phyloP scores from a whole-genome alignment of 2,888 invertebrate species.

The Pheosia tremula region DNA sequence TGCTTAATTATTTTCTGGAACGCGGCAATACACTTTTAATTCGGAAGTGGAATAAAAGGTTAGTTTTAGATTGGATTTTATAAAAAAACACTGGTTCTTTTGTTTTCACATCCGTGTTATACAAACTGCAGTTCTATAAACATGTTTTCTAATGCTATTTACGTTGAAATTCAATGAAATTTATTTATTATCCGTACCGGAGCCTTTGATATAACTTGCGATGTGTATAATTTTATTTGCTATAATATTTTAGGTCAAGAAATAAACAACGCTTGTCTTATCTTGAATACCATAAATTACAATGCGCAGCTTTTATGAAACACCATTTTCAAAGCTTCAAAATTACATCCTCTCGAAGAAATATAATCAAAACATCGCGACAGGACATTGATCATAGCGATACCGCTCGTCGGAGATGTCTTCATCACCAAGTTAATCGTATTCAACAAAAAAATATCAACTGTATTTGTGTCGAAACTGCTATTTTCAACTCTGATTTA shows the following conservation, averaged over 20 bases:
- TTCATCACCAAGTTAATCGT: constrained; percentile 8
- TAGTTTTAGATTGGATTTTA: constrained; percentile 1
- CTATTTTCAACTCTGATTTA: too few relatives aligned
- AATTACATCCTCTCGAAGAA: constrained; percentile 22
- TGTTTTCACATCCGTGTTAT: too few relatives aligned
- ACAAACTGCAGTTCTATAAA: too few relatives aligned
- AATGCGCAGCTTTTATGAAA: constrained; percentile 4
- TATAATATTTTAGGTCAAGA: too few relatives aligned
- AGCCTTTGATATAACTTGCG: too few relatives aligned
- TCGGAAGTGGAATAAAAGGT: background rate
- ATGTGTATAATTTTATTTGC: too few relatives aligned
- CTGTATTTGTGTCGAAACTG: background rate
- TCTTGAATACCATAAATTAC: too few relatives aligned
- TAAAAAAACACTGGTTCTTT: too few relatives aligned
- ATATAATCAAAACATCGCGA: constrained; percentile 29
- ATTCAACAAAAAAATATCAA: background rate
- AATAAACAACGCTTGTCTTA: too few relatives aligned
- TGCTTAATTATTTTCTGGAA: constrained; percentile 2
- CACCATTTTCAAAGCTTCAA: constrained; percentile 21
- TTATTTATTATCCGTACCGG: too few relatives aligned
- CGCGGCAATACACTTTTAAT: background rate
- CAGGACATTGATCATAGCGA: constrained; percentile 40
- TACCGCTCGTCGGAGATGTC: constrained; percentile 23
- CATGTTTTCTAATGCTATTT: too few relatives aligned
- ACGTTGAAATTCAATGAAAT: too few relatives aligned